Percentiles rank a stretch among this genome's conserved stretches.
phyloP scores from a whole-genome alignment of 2,113 vertebrate genomes.

The Stictonetta naevosa region DNA sequence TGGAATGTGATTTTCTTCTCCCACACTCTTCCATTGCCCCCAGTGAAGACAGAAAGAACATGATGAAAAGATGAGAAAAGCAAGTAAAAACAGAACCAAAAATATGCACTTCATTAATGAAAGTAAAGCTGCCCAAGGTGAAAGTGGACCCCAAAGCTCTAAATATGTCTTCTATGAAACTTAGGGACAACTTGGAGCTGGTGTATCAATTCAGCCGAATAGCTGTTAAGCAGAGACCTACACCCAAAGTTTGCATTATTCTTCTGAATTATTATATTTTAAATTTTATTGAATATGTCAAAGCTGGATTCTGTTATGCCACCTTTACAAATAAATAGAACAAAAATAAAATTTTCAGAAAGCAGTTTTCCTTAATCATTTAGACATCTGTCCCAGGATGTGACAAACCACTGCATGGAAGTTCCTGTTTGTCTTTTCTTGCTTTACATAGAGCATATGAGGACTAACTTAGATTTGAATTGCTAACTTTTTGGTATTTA shows the following conservation, averaged over 20 bases:
- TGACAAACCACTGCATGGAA: neutral
- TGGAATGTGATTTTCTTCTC: conserved; percentile 4
- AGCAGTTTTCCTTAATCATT: neutral
- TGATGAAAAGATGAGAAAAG: neutral
- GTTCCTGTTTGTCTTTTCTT: neutral
- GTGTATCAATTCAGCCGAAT: neutral
- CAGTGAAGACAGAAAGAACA: neutral
- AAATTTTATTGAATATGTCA: neutral
- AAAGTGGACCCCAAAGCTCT: neutral
- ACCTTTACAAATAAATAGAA: neutral
- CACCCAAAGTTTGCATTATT: neutral
- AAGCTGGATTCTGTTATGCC: neutral
- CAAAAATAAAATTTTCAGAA: neutral
- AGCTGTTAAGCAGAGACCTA: neutral
- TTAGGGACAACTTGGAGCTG: neutral
- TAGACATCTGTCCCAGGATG: neutral
- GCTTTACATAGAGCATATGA: neutral
- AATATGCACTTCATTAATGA: neutral
- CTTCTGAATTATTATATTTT: neutral
- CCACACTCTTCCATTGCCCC: neutral
- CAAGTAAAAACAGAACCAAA: neutral
- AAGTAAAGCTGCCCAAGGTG: neutral
- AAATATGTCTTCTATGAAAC: accelerated
- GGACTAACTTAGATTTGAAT: neutral
- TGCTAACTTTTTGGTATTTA: neutral